phyloP scores from a whole-genome alignment of 2,888 invertebrate genomes.

The Aporophyla lueneburgensis region DNA sequence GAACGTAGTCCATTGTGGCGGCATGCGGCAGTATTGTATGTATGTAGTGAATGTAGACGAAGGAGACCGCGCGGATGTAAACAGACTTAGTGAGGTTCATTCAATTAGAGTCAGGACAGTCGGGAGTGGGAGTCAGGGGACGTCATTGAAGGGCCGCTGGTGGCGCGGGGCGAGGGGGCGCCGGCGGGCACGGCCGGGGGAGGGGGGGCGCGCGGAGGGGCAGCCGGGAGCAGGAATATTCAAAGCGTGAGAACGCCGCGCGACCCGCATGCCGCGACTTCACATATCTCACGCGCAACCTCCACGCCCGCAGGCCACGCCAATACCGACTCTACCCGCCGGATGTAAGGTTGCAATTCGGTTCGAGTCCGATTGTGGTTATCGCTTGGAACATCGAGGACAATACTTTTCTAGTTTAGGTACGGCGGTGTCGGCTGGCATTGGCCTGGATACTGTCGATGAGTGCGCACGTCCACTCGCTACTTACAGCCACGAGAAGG shows the following conservation, averaged over 20 bases:
- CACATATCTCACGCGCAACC: conserved; percentile 91
- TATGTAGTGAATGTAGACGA: conserved; percentile 65
- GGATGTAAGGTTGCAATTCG: conserved; percentile 77
- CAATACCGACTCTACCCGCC: conserved; percentile 77
- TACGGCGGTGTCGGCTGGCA: conserved; percentile 86
- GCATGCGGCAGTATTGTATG: conserved; percentile 37
- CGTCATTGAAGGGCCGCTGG: conserved; percentile 87
- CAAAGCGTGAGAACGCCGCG: conserved; percentile 90
- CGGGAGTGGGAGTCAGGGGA: conserved; percentile 85
- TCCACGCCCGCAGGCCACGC: conserved; percentile 73
- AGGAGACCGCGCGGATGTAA: conserved; percentile 80
- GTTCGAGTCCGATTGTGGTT: conserved; percentile 77
- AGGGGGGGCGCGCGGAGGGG: conserved; percentile 72
- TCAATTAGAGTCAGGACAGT: conserved; percentile 84
- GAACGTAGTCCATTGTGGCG: conserved; percentile 53
- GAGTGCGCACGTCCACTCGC: conserved; percentile 86
- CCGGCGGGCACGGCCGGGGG: conserved; percentile 54
- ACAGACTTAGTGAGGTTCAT: conserved; percentile 86
- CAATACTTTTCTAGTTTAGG: conserved; percentile 91
- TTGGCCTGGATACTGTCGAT: conserved; percentile 89
- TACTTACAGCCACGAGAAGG: conserved; percentile 64
- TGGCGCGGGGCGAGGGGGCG: conserved; percentile 71
- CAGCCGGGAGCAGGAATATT: conserved; percentile 89
- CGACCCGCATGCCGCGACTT: conserved; percentile 91
- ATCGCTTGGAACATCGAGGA: conserved; percentile 90